A percentile compares a stretch with the other conserved stretches of the same genome.
Evolutionary conservation across 1,140 invertebrate species (phyloP).

Genomic region (Drosophila pseudoobscura): DNA sequence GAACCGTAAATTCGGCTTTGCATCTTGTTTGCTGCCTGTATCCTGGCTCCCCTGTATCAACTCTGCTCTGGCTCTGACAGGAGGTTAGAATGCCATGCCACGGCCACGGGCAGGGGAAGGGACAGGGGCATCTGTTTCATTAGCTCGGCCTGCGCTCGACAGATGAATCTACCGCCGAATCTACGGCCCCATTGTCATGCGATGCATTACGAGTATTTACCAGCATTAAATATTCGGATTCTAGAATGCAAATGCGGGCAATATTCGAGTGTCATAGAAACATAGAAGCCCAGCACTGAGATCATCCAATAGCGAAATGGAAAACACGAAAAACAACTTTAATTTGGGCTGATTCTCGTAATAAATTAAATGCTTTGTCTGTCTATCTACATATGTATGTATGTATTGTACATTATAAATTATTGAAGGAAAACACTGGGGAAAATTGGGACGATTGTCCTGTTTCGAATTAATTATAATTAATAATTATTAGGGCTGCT

Average conservation of each 20-base stretch:
- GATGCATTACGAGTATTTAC: constrained; percentile 45
- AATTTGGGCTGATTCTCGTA: too few relatives aligned
- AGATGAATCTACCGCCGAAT: constrained; percentile 48
- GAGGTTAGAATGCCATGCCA: not conserved
- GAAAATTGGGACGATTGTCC: too few relatives aligned
- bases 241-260: constrained; percentile 2
- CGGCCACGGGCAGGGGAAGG: too few relatives aligned
- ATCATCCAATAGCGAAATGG: constrained; percentile 11
- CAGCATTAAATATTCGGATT: constrained; percentile 41
- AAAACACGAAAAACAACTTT: constrained; percentile 7
- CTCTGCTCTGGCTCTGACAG: constrained; percentile 29
- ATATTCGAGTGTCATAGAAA: constrained; percentile 16
- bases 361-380: too few relatives aligned
- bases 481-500: too few relatives aligned
- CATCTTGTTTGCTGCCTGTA: constrained; percentile 60
- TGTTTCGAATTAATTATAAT: too few relatives aligned
- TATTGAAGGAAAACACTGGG: too few relatives aligned
- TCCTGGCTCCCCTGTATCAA: constrained; percentile 12
- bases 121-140: constrained; percentile 59
- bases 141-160: constrained; percentile 31
- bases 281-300: constrained; percentile 1
- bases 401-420: too few relatives aligned
- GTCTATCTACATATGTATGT: too few relatives aligned
- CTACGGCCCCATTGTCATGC: constrained; percentile 22
- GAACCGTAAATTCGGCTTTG: constrained; percentile 70